Evolutionary conservation across 2,888 invertebrate species (phyloP).

Genomic region (Lepidonotus clava): DNA sequence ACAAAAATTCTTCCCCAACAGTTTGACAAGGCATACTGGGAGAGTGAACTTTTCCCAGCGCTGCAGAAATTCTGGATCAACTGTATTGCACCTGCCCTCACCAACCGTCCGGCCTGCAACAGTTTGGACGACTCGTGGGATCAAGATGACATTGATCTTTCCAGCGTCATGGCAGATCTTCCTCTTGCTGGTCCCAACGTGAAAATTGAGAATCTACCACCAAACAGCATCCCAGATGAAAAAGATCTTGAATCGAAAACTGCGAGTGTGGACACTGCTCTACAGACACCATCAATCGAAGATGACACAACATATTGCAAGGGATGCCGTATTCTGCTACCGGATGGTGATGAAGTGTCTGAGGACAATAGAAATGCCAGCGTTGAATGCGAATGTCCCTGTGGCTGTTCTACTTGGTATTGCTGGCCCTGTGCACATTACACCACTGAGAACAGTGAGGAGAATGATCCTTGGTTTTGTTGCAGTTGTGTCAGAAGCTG

Average conservation of each 20-base stretch:
- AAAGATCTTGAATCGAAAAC: too few relatives aligned
- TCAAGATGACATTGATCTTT: too few relatives aligned
- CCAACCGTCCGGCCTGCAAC: too few relatives aligned
- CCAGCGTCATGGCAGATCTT: too few relatives aligned
- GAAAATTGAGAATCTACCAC: too few relatives aligned
- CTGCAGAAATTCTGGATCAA: not conserved
- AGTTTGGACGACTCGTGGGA: too few relatives aligned
- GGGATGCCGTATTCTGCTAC: not conserved
- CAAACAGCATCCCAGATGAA: too few relatives aligned
- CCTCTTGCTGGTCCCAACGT: too few relatives aligned
- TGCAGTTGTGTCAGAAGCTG: not conserved
- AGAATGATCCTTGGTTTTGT: not conserved
- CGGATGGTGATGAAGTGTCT: not conserved
- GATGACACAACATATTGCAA: too few relatives aligned
- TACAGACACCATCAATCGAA: too few relatives aligned
- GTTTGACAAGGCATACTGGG: not conserved
- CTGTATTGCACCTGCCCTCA: not conserved
- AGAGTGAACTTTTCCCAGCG: not conserved
- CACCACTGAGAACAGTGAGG: not conserved
- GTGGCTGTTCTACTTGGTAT: constrained; percentile 47
- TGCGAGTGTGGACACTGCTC: too few relatives aligned
- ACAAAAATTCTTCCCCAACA: not conserved
- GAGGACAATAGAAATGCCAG: constrained; percentile 15
- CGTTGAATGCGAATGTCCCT: constrained; percentile 44
- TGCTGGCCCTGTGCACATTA: constrained; percentile 21